Percentiles rank a stretch among this genome's conserved stretches.
These are phyloP conservation scores for Zeuzera pyrina DNA, from an alignment of 2,888 invertebrate species.

Conservation along the genomic window DNA sequence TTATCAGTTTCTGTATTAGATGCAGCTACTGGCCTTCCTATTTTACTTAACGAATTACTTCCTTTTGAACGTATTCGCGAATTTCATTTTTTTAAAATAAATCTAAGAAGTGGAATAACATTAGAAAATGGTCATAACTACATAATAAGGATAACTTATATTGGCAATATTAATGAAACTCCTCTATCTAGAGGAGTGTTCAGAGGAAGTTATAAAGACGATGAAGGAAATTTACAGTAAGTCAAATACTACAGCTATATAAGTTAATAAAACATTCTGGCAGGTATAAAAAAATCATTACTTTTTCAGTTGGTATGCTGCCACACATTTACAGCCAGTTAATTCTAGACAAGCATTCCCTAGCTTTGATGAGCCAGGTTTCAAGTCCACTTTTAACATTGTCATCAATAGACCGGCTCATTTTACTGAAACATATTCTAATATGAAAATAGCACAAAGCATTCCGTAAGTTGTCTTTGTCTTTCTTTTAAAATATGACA, in stretches of 20 bases:
- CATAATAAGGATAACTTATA: constrained; percentile 32
- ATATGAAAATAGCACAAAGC: constrained; percentile 35
- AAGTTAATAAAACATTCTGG: not conserved
- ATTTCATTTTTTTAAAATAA: constrained; percentile 47
- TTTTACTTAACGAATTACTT: constrained; percentile 21
- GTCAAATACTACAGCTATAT: constrained; percentile 13
- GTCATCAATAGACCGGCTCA: constrained; percentile 41
- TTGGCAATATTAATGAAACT: constrained; percentile 61
- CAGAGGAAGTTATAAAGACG: constrained; percentile 46
- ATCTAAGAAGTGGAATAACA: constrained; percentile 31
- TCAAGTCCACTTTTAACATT: constrained; percentile 73
- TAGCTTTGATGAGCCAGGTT: constrained; percentile 86
- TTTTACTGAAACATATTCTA: constrained; percentile 46
- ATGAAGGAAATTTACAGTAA: constrained; percentile 39
- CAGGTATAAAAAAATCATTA: not conserved
- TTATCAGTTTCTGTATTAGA: constrained; percentile 25
- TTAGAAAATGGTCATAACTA: constrained; percentile 32
- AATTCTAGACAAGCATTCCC: constrained; percentile 86
- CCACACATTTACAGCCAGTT: constrained; percentile 85
- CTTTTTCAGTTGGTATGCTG: constrained; percentile 79
- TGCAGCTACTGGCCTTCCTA: constrained; percentile 13
- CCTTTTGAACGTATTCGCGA: constrained; percentile 35
- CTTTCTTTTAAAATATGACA: constrained; percentile 1
- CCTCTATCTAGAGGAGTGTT: constrained; percentile 58
- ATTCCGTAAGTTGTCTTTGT: constrained; percentile 33